Evolutionary conservation across 2,797 vertebrate species (phyloP).

Genomic region (Myripristis jacobus): DNA sequence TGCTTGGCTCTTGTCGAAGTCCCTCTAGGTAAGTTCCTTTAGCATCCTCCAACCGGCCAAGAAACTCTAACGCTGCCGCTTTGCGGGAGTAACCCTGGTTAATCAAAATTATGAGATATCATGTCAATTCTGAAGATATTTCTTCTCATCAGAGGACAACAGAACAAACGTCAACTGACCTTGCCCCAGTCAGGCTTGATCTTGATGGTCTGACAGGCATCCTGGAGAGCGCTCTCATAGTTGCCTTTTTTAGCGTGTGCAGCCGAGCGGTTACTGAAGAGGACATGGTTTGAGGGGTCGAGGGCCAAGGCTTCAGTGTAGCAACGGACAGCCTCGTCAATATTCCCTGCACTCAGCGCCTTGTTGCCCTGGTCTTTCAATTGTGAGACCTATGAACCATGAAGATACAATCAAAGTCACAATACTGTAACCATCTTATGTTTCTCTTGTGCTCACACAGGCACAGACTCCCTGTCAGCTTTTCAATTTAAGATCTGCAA

Average conservation of each 20-base stretch:
- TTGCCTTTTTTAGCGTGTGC: slow-evolving; percentile 88
- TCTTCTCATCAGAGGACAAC: slow-evolving; percentile 40
- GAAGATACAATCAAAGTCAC: slow-evolving; percentile 2
- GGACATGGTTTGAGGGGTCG: slow-evolving; percentile 92
- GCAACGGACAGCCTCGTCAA: slow-evolving; percentile 90
- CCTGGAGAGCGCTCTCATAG: slow-evolving; percentile 89
- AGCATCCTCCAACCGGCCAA: slow-evolving; percentile 92
- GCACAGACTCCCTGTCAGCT: not conserved
- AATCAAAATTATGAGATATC: not conserved
- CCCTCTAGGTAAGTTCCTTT: slow-evolving; percentile 92
- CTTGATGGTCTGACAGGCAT: slow-evolving; percentile 92
- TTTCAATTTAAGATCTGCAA: not conserved
- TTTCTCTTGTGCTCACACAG: not conserved
- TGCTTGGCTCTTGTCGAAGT: slow-evolving; percentile 88
- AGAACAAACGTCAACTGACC: slow-evolving; percentile 77
- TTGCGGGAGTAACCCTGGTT: slow-evolving; percentile 94
- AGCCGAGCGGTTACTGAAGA: slow-evolving; percentile 92
- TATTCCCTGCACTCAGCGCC: slow-evolving; percentile 91
- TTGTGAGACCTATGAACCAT: slow-evolving; percentile 85
- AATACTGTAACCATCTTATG: not conserved
- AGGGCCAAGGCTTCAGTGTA: slow-evolving; percentile 93
- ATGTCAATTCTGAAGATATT: slow-evolving; percentile 9
- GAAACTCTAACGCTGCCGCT: slow-evolving; percentile 93
- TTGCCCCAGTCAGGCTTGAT: slow-evolving; percentile 96
- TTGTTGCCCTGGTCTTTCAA: slow-evolving; percentile 96